Conservation (phyloP, 2,888 invertebrate species). For the Andrena hattorfiana region DNA sequence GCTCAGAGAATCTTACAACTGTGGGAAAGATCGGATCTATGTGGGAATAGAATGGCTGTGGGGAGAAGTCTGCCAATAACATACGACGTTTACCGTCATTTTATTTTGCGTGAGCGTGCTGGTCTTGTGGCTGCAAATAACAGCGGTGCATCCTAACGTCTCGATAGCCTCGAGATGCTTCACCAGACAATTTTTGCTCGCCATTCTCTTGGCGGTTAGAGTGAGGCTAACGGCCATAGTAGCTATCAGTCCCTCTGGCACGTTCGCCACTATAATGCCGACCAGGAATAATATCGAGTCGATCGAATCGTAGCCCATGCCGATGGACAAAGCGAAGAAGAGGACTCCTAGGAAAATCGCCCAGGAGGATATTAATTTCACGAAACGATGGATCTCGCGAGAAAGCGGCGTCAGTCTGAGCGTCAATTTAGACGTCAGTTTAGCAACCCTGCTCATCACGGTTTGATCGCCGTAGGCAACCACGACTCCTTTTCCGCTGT, state of each 20-base stretch:
- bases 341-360: constrained; percentile 89
- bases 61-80: constrained; percentile 69
- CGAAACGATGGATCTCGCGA: constrained; percentile 91
- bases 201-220: constrained; percentile 92
- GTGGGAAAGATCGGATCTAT: neutral
- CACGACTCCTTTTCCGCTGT: constrained; percentile 87
- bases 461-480: constrained; percentile 89
- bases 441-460: constrained; percentile 90
- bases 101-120: constrained; percentile 92
- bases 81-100: constrained; percentile 92
- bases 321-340: constrained; percentile 90
- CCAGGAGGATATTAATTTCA: constrained; percentile 89
- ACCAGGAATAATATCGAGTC: constrained; percentile 88
- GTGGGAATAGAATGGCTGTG: neutral
- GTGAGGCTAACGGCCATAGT: constrained; percentile 92
- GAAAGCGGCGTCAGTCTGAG: constrained; percentile 91
- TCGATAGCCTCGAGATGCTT: constrained; percentile 93
- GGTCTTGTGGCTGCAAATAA: constrained; percentile 93
- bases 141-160: constrained; percentile 92
- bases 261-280: constrained; percentile 91
- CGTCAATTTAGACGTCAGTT: constrained; percentile 88
- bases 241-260: constrained; percentile 91
- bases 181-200: constrained; percentile 91
- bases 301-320: constrained; percentile 89
- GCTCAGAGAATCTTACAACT: neutral